Conservation (phyloP, 2,797 vertebrate species). For the Anguilla megastoma region DNA sequence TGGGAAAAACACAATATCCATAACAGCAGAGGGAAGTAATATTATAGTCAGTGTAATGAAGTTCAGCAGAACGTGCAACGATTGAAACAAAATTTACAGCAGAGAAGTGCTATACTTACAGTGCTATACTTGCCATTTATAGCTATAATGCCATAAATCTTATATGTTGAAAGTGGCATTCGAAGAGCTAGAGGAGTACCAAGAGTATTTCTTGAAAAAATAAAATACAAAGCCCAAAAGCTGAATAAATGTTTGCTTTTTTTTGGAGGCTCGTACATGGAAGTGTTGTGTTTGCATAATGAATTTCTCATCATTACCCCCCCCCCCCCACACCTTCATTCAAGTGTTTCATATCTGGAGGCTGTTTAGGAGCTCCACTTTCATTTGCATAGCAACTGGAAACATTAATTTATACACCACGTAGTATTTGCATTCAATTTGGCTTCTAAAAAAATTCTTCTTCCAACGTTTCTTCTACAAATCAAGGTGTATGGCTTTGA, state of each 20-base stretch:
- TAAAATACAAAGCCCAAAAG: background rate
- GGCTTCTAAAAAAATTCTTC: background rate
- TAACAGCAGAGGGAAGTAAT: background rate
- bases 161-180: background rate
- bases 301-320: conserved; percentile 8
- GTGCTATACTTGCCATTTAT: background rate
- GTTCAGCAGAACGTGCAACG: background rate
- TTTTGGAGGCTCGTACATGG: background rate
- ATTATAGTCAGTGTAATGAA: background rate
- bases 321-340: background rate
- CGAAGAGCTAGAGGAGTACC: background rate
- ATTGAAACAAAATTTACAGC: background rate
- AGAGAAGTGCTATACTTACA: background rate
- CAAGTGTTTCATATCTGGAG: background rate
- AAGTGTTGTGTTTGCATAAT: background rate
- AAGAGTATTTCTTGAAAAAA: background rate
- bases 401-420: background rate
- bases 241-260: background rate
- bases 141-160: background rate
- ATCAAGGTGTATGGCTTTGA: background rate
- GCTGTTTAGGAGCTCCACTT: background rate
- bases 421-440: background rate
- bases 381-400: conserved; percentile 22
- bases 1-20: background rate
- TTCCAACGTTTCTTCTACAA: background rate